Evolutionary conservation across 2,113 vertebrate genomes (phyloP).

Genomic region (Campylorhamphus procurvoides): DNA sequence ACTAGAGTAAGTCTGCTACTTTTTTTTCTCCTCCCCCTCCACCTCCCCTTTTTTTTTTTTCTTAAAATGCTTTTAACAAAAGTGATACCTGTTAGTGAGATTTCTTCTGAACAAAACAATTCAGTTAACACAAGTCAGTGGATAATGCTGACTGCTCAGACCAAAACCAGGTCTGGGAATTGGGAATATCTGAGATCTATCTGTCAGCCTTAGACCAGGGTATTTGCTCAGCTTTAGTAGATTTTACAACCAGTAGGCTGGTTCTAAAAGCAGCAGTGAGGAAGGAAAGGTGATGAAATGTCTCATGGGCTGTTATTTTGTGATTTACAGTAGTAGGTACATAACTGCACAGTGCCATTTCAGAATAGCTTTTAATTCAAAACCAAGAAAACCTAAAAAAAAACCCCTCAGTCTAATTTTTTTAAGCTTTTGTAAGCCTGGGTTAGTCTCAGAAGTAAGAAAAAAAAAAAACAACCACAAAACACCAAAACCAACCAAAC

Average conservation of each 20-base stretch:
- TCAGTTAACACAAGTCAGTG: neutral
- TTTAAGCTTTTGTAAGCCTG: neutral
- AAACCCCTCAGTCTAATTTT: neutral
- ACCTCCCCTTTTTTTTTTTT: no score
- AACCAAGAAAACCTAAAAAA: neutral
- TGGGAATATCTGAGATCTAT: neutral
- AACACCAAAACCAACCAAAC: neutral
- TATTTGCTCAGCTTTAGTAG: neutral
- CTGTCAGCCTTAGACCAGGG: neutral
- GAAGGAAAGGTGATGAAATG: neutral
- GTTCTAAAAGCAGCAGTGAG: neutral
- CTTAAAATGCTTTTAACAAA: neutral
- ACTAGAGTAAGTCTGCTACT: slow-evolving; percentile 78
- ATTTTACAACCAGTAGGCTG: neutral
- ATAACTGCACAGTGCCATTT: neutral
- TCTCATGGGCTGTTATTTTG: neutral
- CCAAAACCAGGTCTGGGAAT: neutral
- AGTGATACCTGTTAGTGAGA: neutral
- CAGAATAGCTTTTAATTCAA: neutral
- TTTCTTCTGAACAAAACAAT: neutral
- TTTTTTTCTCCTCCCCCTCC: neutral
- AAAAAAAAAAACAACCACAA: neutral
- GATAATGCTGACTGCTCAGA: neutral
- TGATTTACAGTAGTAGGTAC: neutral
- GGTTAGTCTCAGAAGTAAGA: neutral